Evolutionary conservation across 2,113 vertebrate genomes (phyloP).

Genomic region (Neoarius graeffei): DNA sequence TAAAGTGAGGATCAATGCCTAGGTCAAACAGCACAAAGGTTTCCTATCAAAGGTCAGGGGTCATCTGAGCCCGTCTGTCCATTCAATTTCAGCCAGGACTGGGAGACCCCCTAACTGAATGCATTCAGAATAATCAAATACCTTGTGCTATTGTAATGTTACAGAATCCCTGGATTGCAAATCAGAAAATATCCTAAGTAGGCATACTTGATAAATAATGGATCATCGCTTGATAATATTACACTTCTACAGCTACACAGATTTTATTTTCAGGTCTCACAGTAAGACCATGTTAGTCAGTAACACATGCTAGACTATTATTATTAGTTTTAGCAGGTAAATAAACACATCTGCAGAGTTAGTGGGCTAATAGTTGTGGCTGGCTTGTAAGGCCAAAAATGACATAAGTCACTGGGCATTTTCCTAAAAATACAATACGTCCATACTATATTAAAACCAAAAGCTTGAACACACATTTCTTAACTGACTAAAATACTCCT

Average conservation of each 20-base stretch:
- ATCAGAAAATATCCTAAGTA: neutral
- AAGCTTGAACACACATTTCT: neutral
- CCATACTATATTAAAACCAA: neutral
- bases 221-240: neutral
- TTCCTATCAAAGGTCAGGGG: constrained; percentile 76
- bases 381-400: neutral
- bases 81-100: constrained; percentile 63
- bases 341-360: neutral
- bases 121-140: constrained; percentile 37
- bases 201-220: neutral
- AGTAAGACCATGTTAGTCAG: neutral
- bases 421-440: neutral
- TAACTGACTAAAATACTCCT: neutral
- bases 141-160: neutral
- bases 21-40: constrained; percentile 81
- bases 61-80: constrained; percentile 71
- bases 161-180: neutral
- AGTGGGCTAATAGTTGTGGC: neutral
- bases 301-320: neutral
- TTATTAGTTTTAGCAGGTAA: neutral
- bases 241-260: neutral
- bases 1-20: constrained; percentile 80
- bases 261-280: neutral
- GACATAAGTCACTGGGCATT: neutral
- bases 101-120: constrained; percentile 52